Evolutionary conservation across 1,140 invertebrate genomes (phyloP).

Genomic region (Hypsibius dujardini): DNA sequence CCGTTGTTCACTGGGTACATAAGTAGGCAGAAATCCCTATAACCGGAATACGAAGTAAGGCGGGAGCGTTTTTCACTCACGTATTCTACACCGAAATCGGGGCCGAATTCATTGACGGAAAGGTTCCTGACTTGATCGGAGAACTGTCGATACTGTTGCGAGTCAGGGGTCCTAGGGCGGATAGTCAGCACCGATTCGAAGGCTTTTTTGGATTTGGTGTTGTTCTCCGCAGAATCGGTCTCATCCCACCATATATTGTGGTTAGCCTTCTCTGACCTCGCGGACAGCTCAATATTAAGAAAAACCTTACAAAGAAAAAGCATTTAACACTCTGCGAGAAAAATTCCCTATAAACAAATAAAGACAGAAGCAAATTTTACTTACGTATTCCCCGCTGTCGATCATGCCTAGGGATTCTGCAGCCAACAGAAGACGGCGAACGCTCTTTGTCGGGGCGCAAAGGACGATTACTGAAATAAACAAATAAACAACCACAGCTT

Average conservation of each 20-base stretch:
- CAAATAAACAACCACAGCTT: not conserved
- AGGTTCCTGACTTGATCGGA: conserved; percentile 31
- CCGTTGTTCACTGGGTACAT: too few relatives aligned
- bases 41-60: too few relatives aligned
- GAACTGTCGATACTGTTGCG: conserved; percentile 25
- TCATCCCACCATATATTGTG: not conserved
- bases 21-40: too few relatives aligned
- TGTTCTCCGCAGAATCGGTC: conserved; percentile 20
- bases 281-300: not conserved
- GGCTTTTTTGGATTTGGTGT: conserved; percentile 30
- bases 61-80: too few relatives aligned
- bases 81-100: conserved; percentile 21
- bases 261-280: not conserved
- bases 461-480: conserved; percentile 11
- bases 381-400: not conserved
- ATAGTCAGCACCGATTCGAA: conserved; percentile 34
- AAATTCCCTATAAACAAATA: not conserved
- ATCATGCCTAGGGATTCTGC: conserved; percentile 5
- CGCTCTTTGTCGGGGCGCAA: not conserved
- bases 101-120: conserved; percentile 26
- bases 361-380: not conserved
- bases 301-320: not conserved
- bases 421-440: not conserved
- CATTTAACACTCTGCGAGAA: not conserved
- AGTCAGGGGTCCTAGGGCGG: conserved; percentile 32